phyloP scores from a whole-genome alignment of 2,888 invertebrate species.

The Cheilosia variabilis region DNA sequence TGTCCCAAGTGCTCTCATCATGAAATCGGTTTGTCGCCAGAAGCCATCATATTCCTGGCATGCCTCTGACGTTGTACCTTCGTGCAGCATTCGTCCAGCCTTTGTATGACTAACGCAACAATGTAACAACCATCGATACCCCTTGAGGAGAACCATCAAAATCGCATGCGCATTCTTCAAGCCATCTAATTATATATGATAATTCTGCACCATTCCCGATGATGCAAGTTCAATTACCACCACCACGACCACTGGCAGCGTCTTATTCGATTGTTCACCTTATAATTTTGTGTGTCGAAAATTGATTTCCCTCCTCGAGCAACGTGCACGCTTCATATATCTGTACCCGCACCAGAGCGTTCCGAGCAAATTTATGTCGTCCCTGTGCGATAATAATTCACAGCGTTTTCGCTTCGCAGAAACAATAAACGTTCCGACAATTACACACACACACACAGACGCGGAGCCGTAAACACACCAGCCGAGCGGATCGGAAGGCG shows the following conservation, averaged over 20 bases:
- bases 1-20: background rate
- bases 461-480: slow-evolving; percentile 11
- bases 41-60: background rate
- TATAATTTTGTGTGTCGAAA: slow-evolving; percentile 61
- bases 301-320: slow-evolving; percentile 64
- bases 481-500: slow-evolving; percentile 63
- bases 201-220: slow-evolving; percentile 28
- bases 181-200: slow-evolving; percentile 48
- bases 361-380: slow-evolving; percentile 38
- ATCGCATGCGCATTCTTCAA: slow-evolving; percentile 44
- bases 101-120: slow-evolving; percentile 14
- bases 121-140: slow-evolving; percentile 6
- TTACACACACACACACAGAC: slow-evolving; percentile 35
- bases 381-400: slow-evolving; percentile 48
- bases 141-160: slow-evolving; percentile 13
- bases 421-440: slow-evolving; percentile 63
- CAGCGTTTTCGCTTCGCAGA: slow-evolving; percentile 41
- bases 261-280: slow-evolving; percentile 61
- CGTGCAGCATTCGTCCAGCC: background rate
- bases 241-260: slow-evolving; percentile 8
- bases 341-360: background rate
- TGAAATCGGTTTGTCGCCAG: too few species aligned
- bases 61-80: background rate
- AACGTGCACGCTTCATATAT: slow-evolving; percentile 42
- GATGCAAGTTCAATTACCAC: slow-evolving; percentile 57